Evolutionary conservation across 2,113 vertebrate species (phyloP).

Genomic region (Procavia capensis): DNA sequence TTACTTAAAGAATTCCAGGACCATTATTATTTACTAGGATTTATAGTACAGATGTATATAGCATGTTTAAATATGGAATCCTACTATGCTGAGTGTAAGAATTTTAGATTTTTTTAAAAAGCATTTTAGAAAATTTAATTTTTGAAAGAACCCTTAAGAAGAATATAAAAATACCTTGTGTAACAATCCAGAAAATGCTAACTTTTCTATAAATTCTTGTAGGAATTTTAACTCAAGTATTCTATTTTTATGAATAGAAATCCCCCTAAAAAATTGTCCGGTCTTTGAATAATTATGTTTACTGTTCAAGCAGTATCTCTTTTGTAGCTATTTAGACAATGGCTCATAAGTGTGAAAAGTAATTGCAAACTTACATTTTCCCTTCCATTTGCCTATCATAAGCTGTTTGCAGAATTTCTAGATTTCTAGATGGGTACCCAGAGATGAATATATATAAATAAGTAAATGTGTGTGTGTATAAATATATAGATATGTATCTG

Average conservation of each 20-base stretch:
- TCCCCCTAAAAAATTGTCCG: conserved; percentile 37
- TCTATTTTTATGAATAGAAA: conserved; percentile 41
- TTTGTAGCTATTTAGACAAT: not conserved
- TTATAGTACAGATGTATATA: conserved; percentile 19
- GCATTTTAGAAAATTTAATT: conserved; percentile 14
- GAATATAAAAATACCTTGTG: not conserved
- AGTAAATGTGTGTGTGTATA: not conserved
- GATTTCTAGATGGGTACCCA: not conserved
- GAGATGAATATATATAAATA: not conserved
- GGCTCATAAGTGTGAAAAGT: not conserved
- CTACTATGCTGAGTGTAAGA: conserved; percentile 5
- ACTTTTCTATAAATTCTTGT: conserved; percentile 41
- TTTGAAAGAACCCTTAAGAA: conserved; percentile 39
- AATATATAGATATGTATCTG: not conserved
- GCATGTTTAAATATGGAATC: conserved; percentile 31
- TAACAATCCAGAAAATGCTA: not conserved
- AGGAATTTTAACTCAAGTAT: conserved; percentile 7
- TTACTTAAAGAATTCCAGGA: not conserved
- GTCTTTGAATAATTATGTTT: not conserved
- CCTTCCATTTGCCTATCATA: not conserved
- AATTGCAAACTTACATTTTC: not conserved
- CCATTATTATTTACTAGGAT: conserved; percentile 18
- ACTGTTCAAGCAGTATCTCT: conserved; percentile 26
- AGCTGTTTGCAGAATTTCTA: not conserved
- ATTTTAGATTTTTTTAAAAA: conserved; percentile 44